Conservation (phyloP, 2,113 vertebrate genomes). For the Channa argus region DNA sequence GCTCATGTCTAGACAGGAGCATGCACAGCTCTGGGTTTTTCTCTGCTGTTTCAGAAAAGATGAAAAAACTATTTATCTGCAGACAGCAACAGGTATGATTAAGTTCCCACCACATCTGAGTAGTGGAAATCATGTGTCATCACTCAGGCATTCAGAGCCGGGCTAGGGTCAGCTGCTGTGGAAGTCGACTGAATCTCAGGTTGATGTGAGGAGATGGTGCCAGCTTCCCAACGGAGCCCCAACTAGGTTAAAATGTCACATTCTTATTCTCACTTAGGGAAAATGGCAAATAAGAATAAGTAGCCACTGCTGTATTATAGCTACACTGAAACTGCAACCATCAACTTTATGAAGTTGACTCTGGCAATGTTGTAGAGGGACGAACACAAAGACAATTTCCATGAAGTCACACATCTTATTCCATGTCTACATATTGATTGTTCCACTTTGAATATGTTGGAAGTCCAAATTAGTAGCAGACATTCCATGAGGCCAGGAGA, state of each 20-base stretch:
- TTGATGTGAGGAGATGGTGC: constrained; percentile 25
- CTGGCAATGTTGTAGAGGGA: neutral
- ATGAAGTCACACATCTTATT: no score
- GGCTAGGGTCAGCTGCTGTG: constrained; percentile 12
- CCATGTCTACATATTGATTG: no score
- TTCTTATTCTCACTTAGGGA: neutral
- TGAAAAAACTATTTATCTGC: constrained; percentile 28
- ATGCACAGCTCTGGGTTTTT: constrained; percentile 33
- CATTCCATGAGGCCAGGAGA: neutral
- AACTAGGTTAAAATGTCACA: constrained; percentile 29
- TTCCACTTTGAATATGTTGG: neutral
- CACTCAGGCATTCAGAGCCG: constrained; percentile 31
- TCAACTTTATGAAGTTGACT: constrained; percentile 2
- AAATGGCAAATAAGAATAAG: neutral
- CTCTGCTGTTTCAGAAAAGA: constrained; percentile 51
- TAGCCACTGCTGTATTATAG: neutral
- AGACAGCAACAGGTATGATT: constrained; percentile 37
- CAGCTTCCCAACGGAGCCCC: constrained; percentile 38
- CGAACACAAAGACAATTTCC: neutral
- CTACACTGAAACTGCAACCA: neutral
- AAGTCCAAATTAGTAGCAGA: constrained; percentile 2
- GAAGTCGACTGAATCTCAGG: constrained; percentile 40
- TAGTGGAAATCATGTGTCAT: constrained; percentile 70
- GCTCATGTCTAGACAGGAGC: constrained; percentile 66
- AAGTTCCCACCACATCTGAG: constrained; percentile 52